phyloP scores from a whole-genome alignment of 2,888 invertebrate genomes.

The Tricholauxania praeusta region DNA sequence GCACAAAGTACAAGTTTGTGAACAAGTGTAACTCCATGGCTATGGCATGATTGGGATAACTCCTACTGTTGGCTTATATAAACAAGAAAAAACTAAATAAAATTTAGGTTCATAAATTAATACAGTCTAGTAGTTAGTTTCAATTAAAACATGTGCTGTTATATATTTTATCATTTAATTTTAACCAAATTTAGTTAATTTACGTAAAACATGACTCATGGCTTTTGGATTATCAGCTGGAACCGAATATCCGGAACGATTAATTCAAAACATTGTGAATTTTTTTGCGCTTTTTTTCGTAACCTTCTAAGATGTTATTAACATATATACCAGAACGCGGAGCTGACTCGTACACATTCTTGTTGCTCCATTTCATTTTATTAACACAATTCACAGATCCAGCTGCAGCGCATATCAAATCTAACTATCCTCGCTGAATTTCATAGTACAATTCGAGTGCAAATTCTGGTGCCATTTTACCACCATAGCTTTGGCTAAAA shows the following conservation, averaged over 20 bases:
- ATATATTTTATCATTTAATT: too few species aligned
- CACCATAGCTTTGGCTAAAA: slow-evolving; percentile 92
- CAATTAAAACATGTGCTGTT: too few species aligned
- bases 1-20: too few species aligned
- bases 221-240: slow-evolving; percentile 81
- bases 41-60: too few species aligned
- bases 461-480: slow-evolving; percentile 92
- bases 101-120: too few species aligned
- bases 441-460: slow-evolving; percentile 73
- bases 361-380: slow-evolving; percentile 75
- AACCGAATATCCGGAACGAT: slow-evolving; percentile 67
- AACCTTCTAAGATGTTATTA: slow-evolving; percentile 77
- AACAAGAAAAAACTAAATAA: too few species aligned
- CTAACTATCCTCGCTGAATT: slow-evolving; percentile 75
- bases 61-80: too few species aligned
- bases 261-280: slow-evolving; percentile 66
- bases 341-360: slow-evolving; percentile 72
- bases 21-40: too few species aligned
- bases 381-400: slow-evolving; percentile 83
- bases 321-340: slow-evolving; percentile 73
- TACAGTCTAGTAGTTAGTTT: too few species aligned
- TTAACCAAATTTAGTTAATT: slow-evolving; percentile 59
- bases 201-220: slow-evolving; percentile 74
- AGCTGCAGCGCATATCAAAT: slow-evolving; percentile 85
- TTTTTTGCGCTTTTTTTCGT: slow-evolving; percentile 73